Evolutionary conservation across 2,113 vertebrate genomes (phyloP).

Genomic region (Sapayoa aenigma): DNA sequence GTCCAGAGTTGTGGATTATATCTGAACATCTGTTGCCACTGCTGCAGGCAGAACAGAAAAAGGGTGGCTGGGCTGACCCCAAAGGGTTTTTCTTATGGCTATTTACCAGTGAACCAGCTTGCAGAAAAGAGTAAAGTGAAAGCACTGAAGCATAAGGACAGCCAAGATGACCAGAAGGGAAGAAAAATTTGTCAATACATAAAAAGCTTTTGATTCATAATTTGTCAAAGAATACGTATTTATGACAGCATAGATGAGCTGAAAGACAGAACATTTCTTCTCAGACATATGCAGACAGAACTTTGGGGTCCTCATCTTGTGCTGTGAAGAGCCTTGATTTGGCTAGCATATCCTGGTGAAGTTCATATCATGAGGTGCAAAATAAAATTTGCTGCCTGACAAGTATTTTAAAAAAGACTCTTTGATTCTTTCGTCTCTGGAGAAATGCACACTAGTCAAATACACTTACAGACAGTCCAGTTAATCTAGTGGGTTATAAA

Average conservation of each 20-base stretch:
- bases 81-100: neutral
- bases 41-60: neutral
- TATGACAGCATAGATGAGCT: neutral
- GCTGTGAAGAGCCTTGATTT: neutral
- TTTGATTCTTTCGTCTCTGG: neutral
- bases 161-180: neutral
- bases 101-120: neutral
- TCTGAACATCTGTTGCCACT: neutral
- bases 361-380: neutral
- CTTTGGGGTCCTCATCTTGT: neutral
- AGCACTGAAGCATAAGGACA: neutral
- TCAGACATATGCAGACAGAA: neutral
- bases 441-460: neutral
- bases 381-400: neutral
- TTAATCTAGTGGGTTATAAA: neutral
- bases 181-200: neutral
- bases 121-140: neutral
- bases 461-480: neutral
- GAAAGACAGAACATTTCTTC: neutral
- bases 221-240: neutral
- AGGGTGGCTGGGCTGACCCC: neutral
- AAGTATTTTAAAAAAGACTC: neutral
- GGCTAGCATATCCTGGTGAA: neutral
- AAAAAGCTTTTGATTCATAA: neutral
- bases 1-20: neutral